Evolutionary conservation across 2,888 invertebrate species (phyloP).

Genomic region (Phengaris arion): DNA sequence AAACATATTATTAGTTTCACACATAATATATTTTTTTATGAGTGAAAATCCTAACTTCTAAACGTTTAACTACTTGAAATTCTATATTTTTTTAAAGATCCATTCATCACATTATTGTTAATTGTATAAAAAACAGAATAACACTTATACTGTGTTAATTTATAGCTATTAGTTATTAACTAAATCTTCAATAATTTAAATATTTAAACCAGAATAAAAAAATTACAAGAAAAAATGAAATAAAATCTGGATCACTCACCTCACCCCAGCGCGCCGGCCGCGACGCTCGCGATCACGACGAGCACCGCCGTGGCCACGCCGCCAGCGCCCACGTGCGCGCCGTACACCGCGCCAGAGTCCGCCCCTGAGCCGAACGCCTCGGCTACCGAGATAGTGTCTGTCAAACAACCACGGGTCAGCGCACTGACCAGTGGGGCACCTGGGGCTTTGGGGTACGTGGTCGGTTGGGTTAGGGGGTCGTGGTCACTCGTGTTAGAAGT

Average conservation of each 20-base stretch:
- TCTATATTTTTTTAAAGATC: no score
- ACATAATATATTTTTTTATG: no score
- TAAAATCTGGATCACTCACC: conserved; percentile 70
- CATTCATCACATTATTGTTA: no score
- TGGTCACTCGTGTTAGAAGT: neutral
- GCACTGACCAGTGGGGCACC: conserved; percentile 50
- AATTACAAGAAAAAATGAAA: neutral
- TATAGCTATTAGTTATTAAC: no score
- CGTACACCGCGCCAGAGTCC: conserved; percentile 51
- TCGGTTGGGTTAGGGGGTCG: neutral
- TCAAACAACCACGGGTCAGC: conserved; percentile 56
- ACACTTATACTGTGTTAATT: no score
- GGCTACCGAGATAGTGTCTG: conserved; percentile 67
- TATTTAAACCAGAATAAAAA: no score
- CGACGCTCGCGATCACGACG: conserved; percentile 82
- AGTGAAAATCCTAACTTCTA: no score
- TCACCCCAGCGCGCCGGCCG: conserved; percentile 87
- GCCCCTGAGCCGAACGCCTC: conserved; percentile 60
- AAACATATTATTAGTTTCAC: conserved; percentile 34
- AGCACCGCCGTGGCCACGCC: conserved; percentile 82
- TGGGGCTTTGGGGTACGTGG: conserved; percentile 45
- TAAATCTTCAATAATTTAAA: no score
- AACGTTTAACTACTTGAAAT: no score
- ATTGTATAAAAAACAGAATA: no score
- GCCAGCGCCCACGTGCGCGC: conserved; percentile 73